Conservation (phyloP, 2,113 vertebrate genomes). For the Brachyhypopomus gauderio region DNA sequence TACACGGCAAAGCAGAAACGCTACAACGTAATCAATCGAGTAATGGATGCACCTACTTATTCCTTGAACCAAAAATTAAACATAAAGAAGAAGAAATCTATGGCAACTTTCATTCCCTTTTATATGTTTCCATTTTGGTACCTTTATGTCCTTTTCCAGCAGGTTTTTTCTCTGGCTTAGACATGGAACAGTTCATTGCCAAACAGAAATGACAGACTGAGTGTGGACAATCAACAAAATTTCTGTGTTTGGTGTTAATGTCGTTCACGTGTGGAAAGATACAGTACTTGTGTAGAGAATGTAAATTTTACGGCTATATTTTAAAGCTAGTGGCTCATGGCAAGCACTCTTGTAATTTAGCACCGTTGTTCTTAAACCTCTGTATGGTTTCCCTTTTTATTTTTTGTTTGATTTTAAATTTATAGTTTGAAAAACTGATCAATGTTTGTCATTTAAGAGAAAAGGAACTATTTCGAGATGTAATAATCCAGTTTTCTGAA, state of each 20-base stretch:
- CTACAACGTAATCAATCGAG: conserved; percentile 68
- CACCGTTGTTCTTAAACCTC: conserved; percentile 89
- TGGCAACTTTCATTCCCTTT: conserved; percentile 98
- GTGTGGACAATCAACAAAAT: conserved; percentile 99
- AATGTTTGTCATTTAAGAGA: conserved; percentile 81
- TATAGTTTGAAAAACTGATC: conserved; percentile 75
- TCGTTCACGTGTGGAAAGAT: conserved; percentile 99
- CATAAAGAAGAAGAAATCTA: conserved; percentile 82
- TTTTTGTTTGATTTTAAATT: conserved; percentile 58
- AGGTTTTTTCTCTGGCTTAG: conserved; percentile 80
- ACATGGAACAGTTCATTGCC: conserved; percentile 94
- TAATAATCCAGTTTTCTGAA: conserved; percentile 75
- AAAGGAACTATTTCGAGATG: conserved; percentile 75
- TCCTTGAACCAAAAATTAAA: conserved; percentile 98
- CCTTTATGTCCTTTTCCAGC: conserved; percentile 81
- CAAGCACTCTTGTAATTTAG: conserved; percentile 99
- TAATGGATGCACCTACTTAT: conserved; percentile 97
- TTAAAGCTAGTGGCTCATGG: conserved; percentile 98
- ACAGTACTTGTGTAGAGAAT: conserved; percentile 99
- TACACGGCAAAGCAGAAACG: conserved; percentile 47
- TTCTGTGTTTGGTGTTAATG: conserved; percentile 98
- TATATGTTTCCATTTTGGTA: conserved; percentile 92
- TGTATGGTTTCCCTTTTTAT: conserved; percentile 76
- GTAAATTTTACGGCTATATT: conserved; percentile 99
- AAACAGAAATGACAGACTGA: conserved; percentile 92